Evolutionary conservation across 1,140 invertebrate genomes (phyloP), one percentile per base, ranked within the genome.

Genomic region (Trichogramma pretiosum): DNA sequence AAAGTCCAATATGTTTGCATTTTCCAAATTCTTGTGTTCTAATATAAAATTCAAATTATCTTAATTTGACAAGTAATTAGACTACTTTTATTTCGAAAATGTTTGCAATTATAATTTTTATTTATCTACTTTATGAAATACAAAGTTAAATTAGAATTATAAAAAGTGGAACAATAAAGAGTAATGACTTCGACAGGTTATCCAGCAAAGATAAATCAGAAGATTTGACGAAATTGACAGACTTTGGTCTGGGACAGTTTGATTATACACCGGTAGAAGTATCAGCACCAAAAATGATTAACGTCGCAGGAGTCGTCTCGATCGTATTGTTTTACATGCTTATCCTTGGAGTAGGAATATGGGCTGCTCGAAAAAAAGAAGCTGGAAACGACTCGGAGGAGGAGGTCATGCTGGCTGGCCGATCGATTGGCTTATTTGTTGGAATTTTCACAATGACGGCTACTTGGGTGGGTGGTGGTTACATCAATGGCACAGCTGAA

Each of bases 391-490:
- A 89, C 62, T 87, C 84, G 18, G 87, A 94, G 62, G 93, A 96
- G 71, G 92, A 96, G 67, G 91, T 98, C 13, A 97, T 98, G 93
- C 68, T 98, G 56, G 94, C 94, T 1, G 93, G 93, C 1, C 75
- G 94, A 38, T 94, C 91, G 60, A 97, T 98, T 57, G 93, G 94
- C 4, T 74, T 95, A 3, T 89, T 98, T 58, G 93, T 98, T 33
- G 94, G 94, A 16, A 93, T 96, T 51, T 97, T 98, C 59, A 98
- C 94, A 13, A 98, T 98, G 94, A 98, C 94, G 86, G 94, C 94
- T 16, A 98, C 93, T 16, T 98, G 95, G 95, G 94, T 98, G 13
- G 95, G 95, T 46, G 95, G 95, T 26, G 95, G 93, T 23, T 98
- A 98, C 74, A 98, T 98, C 63, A 98, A 98, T 67, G 95, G 95